phyloP scores from a whole-genome alignment of 2,113 vertebrate species.

The Pelodiscus sinensis region DNA sequence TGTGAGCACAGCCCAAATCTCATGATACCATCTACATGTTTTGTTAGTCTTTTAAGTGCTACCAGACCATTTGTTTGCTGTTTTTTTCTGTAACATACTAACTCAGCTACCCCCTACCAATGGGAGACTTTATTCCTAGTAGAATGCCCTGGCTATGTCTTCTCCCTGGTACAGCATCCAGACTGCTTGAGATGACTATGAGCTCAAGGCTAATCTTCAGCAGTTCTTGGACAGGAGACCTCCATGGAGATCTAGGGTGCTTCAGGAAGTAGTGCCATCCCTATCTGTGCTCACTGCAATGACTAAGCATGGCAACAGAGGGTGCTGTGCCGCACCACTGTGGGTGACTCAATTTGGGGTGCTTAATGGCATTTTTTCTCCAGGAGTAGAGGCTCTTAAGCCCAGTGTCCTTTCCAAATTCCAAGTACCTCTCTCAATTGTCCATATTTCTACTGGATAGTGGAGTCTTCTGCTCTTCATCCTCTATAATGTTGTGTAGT shows the following conservation, averaged over 20 bases:
- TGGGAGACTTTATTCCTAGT: not conserved
- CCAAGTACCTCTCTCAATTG: not conserved
- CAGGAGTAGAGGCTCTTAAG: not conserved
- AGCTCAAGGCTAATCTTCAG: not conserved
- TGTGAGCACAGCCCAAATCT: too few relatives aligned
- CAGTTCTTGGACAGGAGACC: not conserved
- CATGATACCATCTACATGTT: too few relatives aligned
- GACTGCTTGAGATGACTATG: not conserved
- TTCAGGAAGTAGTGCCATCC: not conserved
- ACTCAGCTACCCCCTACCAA: not conserved
- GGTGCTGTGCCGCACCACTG: not conserved
- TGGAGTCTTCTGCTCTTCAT: not conserved
- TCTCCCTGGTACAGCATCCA: not conserved
- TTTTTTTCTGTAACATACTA: too few relatives aligned
- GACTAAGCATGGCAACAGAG: not conserved
- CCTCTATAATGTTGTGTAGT: not conserved
- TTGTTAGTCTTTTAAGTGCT: too few relatives aligned
- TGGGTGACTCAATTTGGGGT: not conserved
- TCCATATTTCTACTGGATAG: not conserved
- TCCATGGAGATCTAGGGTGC: not conserved
- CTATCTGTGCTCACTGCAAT: not conserved
- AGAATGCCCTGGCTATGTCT: not conserved
- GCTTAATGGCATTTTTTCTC: not conserved
- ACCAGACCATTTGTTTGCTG: too few relatives aligned
- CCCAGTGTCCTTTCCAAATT: not conserved